A percentile compares a stretch with the other conserved stretches of the same genome.
Conservation (phyloP, 2,113 vertebrate genomes). For the Herpailurus yagouaroundi region DNA sequence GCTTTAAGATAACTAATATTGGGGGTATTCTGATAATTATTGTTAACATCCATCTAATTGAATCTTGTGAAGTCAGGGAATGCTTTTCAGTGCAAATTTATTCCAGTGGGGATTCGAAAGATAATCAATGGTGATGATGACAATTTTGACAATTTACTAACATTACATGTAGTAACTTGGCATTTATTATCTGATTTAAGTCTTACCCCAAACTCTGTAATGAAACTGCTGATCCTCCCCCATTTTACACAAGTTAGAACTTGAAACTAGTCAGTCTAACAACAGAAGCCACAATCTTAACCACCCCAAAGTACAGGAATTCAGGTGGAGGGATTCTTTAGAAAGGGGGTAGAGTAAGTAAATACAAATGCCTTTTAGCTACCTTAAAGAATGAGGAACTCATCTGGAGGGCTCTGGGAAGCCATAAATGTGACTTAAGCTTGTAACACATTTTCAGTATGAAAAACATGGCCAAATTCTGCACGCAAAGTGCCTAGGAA, state of each 20-base stretch:
- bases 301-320: not conserved
- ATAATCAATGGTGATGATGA: not conserved
- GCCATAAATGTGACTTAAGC: not conserved
- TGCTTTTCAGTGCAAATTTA: not conserved
- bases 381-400: not conserved
- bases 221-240: not conserved
- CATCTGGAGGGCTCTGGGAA: not conserved
- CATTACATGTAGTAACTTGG: not conserved
- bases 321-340: not conserved
- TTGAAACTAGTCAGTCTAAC: not conserved
- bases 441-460: not conserved
- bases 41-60: not conserved
- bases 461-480: not conserved
- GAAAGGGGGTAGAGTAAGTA: not conserved
- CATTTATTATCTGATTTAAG: not conserved
- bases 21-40: not conserved
- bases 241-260: not conserved
- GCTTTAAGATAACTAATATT: not conserved
- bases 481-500: not conserved
- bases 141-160: not conserved
- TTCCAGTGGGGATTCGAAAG: not conserved
- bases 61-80: not conserved
- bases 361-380: not conserved
- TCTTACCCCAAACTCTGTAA: not conserved
- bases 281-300: not conserved